Percentiles rank a stretch among this genome's conserved stretches.
phyloP scores from a whole-genome alignment of 1,140 invertebrate genomes.

The Ceratina japonica region DNA sequence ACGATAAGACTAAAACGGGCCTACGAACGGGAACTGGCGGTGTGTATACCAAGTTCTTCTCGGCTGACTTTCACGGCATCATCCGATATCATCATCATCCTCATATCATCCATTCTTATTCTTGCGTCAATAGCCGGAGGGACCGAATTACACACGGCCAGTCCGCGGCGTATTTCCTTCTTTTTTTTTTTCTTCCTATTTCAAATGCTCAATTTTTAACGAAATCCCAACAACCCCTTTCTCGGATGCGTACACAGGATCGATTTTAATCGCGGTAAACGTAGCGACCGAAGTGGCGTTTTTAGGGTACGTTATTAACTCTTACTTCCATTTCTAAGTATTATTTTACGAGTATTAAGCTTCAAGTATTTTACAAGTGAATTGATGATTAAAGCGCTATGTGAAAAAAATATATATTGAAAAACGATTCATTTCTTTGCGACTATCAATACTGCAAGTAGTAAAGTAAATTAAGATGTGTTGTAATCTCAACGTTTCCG shows the following conservation, averaged over 20 bases:
- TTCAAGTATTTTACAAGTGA: background rate
- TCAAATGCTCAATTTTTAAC: conserved; percentile 23
- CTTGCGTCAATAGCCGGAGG: conserved; percentile 70
- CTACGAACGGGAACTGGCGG: conserved; percentile 7
- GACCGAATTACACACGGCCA: conserved; percentile 11
- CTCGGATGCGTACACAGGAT: conserved; percentile 4
- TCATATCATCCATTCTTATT: conserved; percentile 72
- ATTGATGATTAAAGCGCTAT: background rate
- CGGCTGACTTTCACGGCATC: conserved; percentile 73
- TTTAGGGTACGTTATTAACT: conserved; percentile 31
- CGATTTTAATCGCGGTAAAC: conserved; percentile 13
- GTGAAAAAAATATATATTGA: background rate
- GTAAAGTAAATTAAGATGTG: no score
- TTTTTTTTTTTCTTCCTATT: background rate
- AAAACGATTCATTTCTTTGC: background rate
- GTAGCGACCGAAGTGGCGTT: background rate
- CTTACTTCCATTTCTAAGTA: conserved; percentile 8
- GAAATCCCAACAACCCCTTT: background rate
- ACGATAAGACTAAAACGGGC: conserved; percentile 14
- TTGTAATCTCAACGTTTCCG: no score
- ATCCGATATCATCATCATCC: conserved; percentile 67
- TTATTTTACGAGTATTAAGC: background rate
- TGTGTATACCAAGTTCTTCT: conserved; percentile 35
- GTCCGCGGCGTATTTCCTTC: background rate
- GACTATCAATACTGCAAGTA: no score